Percentiles rank a stretch among this genome's conserved stretches.
Evolutionary conservation across 2,888 invertebrate genomes (phyloP).

Genomic region (Tortrix viridana): DNA sequence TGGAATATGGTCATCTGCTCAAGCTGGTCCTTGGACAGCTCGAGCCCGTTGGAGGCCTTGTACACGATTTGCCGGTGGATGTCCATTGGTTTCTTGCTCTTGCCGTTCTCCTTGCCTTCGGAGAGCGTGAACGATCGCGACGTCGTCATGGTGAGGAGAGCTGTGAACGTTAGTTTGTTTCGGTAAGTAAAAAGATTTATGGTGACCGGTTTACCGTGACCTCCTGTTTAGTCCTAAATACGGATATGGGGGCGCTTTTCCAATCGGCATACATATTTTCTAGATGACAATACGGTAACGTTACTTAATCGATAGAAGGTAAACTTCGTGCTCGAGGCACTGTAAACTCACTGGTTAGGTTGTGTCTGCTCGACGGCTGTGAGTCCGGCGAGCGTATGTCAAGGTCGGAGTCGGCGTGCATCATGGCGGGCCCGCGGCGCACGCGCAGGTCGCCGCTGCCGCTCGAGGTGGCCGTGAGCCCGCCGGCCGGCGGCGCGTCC

Average conservation of each 20-base stretch:
- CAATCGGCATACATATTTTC: too few relatives aligned
- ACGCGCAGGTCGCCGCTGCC: slow-evolving; percentile 75
- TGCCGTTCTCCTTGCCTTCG: slow-evolving; percentile 66
- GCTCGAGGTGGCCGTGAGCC: slow-evolving; percentile 70
- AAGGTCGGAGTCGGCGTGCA: slow-evolving; percentile 90
- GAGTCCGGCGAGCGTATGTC: slow-evolving; percentile 79
- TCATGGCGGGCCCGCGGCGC: slow-evolving; percentile 72
- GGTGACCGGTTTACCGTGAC: too few relatives aligned
- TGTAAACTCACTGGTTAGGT: slow-evolving; percentile 62
- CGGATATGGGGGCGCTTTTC: too few relatives aligned
- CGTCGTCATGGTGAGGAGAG: slow-evolving; percentile 62
- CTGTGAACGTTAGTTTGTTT: slow-evolving; percentile 48
- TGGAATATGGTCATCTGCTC: slow-evolving; percentile 90
- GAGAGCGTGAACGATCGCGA: slow-evolving; percentile 76
- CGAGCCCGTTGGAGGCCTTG: slow-evolving; percentile 83
- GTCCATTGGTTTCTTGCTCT: slow-evolving; percentile 59
- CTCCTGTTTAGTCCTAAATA: too few relatives aligned
- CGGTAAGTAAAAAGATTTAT: too few relatives aligned
- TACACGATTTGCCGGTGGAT: slow-evolving; percentile 79
- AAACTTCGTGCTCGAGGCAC: background rate
- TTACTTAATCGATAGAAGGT: too few relatives aligned
- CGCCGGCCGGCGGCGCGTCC: slow-evolving; percentile 68
- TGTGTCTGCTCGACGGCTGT: slow-evolving; percentile 57
- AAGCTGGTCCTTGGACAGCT: slow-evolving; percentile 86
- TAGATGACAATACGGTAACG: too few relatives aligned